phyloP scores from a whole-genome alignment of 2,113 vertebrate genomes.

The Thamnophis sirtalis region DNA sequence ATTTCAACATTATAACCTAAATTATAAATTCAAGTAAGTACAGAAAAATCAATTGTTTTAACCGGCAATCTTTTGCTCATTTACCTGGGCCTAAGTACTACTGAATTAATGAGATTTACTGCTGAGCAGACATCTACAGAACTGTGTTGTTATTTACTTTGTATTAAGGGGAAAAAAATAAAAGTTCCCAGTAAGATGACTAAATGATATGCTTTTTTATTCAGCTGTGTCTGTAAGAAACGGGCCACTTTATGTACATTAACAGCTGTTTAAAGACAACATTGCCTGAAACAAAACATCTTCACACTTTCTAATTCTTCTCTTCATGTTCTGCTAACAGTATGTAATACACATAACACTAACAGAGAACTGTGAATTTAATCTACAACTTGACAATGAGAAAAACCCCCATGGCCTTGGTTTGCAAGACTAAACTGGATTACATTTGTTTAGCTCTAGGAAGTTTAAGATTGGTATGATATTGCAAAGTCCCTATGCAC shows the following conservation, averaged over 20 bases:
- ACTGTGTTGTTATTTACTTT: background rate
- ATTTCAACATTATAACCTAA: background rate
- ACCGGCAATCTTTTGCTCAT: background rate
- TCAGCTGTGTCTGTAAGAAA: conserved; percentile 19
- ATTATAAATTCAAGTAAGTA: conserved; percentile 7
- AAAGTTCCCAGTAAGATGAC: background rate
- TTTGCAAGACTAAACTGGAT: conserved; percentile 49
- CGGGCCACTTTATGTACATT: background rate
- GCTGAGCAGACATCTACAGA: background rate
- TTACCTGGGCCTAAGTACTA: background rate
- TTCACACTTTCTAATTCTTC: conserved; percentile 35
- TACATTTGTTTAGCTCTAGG: conserved; percentile 52
- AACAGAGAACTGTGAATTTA: conserved; percentile 29
- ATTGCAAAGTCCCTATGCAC: conserved; percentile 55
- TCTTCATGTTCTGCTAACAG: conserved; percentile 12
- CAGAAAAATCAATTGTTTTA: conserved; percentile 34
- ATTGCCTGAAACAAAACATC: conserved; percentile 51
- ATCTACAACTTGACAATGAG: conserved; percentile 34
- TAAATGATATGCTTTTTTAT: conserved; percentile 20
- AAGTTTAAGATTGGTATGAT: conserved; percentile 57
- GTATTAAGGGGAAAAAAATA: background rate
- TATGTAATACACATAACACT: conserved; percentile 32
- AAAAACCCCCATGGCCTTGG: conserved; percentile 12
- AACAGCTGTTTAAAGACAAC: conserved; percentile 19
- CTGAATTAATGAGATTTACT: background rate